Base-by-base conservation (phyloP, 2,888 invertebrate species). In the Watsonalla cultraria region DNA sequence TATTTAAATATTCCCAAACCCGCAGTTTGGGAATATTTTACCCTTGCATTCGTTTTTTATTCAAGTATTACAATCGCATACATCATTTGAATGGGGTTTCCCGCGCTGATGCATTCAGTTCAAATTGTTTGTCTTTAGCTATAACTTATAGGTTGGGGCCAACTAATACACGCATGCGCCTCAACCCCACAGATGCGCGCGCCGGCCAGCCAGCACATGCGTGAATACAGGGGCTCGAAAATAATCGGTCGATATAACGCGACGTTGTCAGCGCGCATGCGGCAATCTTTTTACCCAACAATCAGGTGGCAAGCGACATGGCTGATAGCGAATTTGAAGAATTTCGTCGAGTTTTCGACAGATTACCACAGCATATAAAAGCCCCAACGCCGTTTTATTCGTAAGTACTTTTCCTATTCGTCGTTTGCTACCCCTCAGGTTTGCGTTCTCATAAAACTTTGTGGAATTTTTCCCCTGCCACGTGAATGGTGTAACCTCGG, bases 291-390 rank as follows among this genome's bases (percentile, higher is more conserved):
- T 61, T 70, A 65, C 64, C 67, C 66, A 68, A 94, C 95, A 90
- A 95, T 96, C 96, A 96, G 96, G 78, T 84, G 86, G 76, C 77
- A 79, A 87, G 80, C 92, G 92, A 92, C 91, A 97, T 97, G 97
- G 97, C 97, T 76, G 97, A 97, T 92, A 95, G 94, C 84, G 97
- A 97, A 90, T 97, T 96, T 91, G 97, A 97, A 90, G 96, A 97
- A 93, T 97, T 97, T 92, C 95, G 95, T 76, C 94, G 95, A 76
- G 94, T 94, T 83, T 97, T 96, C 86, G 96, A 96, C 76, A 93
- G 94, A 88, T 91, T 95, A 82, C 95, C 95, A 57, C 95, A 95
- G 80, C 94, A 95, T 74, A 93, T 94, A 65, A 95, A 94, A 81
- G 94, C 94, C 51, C 94, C 96, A 53, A 93, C 95, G 68, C 95